Evolutionary conservation across 2,888 invertebrate species (phyloP).

Genomic region (Nomada hirtipes): DNA sequence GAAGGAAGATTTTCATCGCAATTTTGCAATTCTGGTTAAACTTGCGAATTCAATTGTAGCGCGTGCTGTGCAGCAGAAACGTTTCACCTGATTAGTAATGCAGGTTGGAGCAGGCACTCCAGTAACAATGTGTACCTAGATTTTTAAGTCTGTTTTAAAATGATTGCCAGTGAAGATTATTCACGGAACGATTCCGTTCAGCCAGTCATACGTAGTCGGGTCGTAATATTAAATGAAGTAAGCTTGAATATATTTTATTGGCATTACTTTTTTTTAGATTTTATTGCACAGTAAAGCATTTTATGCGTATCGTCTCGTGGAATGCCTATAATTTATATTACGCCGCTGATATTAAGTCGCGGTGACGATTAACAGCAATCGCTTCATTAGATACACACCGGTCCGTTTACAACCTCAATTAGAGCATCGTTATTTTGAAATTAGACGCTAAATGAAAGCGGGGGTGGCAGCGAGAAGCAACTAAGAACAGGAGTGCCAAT

Average conservation of each 20-base stretch:
- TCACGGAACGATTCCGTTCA: no score
- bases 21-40: no score
- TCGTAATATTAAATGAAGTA: no score
- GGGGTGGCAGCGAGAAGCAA: constrained; percentile 6
- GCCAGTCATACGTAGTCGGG: no score
- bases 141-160: no score
- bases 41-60: no score
- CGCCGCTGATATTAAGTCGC: constrained; percentile 32
- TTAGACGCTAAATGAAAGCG: constrained; percentile 36
- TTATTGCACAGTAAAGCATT: neutral
- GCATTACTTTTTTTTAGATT: neutral
- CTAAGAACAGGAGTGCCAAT: constrained; percentile 4
- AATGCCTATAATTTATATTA: neutral
- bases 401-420: constrained; percentile 56
- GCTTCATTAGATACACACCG: constrained; percentile 62
- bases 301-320: neutral
- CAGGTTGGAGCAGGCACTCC: no score
- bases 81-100: no score
- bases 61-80: no score
- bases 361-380: constrained; percentile 63
- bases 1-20: no score
- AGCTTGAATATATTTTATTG: neutral
- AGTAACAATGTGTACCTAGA: no score
- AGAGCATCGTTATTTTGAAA: constrained; percentile 68
- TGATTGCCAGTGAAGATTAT: no score